phyloP scores from a whole-genome alignment of 2,888 invertebrate genomes.

The Tetragonula carbonaria region DNA sequence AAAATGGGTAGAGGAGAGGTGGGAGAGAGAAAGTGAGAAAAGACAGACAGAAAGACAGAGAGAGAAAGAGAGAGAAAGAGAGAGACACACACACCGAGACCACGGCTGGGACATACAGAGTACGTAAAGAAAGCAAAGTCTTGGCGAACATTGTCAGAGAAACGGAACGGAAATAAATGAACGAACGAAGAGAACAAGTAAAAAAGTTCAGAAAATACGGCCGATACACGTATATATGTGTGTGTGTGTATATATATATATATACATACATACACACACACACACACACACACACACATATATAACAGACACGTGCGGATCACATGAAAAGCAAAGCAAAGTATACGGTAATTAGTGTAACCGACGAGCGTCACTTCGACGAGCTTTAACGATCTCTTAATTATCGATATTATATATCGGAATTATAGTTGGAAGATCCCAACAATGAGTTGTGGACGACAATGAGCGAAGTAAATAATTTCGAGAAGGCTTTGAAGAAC shows the following conservation, averaged over 20 bases:
- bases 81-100: conserved; percentile 33
- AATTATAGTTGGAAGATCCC: no score
- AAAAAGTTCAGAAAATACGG: conserved; percentile 46
- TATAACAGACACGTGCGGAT: conserved; percentile 60
- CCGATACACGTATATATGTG: conserved; percentile 48
- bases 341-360: not conserved
- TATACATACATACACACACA: no score
- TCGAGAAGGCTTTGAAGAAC: not conserved
- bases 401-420: not conserved
- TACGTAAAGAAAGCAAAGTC: conserved; percentile 38
- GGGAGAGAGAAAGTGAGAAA: not conserved
- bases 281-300: no score
- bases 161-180: conserved; percentile 13
- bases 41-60: not conserved
- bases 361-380: conserved; percentile 45
- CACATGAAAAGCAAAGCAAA: conserved; percentile 67
- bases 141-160: conserved; percentile 44
- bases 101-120: not conserved
- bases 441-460: no score
- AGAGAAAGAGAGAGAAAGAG: not conserved
- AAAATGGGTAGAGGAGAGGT: not conserved
- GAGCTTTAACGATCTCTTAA: conserved; percentile 17
- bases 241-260: no score
- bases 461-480: not conserved
- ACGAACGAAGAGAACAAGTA: conserved; percentile 18